Evolutionary conservation across 2,888 invertebrate genomes (phyloP).

Genomic region (Cantharis rufa): DNA sequence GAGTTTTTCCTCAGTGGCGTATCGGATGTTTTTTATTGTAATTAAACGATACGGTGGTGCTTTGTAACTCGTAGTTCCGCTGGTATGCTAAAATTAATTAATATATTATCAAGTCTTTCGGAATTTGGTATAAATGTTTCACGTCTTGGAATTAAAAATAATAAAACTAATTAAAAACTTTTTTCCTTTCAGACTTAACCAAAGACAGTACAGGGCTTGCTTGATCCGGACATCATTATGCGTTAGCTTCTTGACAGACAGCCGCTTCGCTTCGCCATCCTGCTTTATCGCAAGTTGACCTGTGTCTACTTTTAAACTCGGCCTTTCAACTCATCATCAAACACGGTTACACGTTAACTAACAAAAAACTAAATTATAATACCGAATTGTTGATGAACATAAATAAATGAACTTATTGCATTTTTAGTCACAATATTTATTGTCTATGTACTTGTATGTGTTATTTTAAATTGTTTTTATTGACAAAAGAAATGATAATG

Average conservation of each 20-base stretch:
- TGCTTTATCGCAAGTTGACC: conserved; percentile 48
- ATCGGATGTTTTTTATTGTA: background rate
- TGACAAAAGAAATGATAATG: conserved; percentile 41
- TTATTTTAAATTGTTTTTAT: conserved; percentile 24
- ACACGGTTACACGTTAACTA: conserved; percentile 12
- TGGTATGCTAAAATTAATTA: background rate
- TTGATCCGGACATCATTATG: conserved; percentile 47
- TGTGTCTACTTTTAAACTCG: conserved; percentile 29
- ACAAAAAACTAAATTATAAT: conserved; percentile 1
- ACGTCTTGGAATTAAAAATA: background rate
- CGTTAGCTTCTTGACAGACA: conserved; percentile 52
- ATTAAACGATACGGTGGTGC: background rate
- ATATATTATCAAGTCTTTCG: background rate
- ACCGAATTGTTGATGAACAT: conserved; percentile 10
- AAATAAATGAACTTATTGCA: conserved; percentile 20
- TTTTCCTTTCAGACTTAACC: conserved; percentile 39
- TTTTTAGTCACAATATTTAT: conserved; percentile 19
- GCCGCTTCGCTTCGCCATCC: conserved; percentile 56
- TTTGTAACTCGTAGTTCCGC: background rate
- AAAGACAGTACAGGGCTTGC: conserved; percentile 48
- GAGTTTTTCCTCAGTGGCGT: background rate
- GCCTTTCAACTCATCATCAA: conserved; percentile 27
- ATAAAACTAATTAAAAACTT: conserved; percentile 14
- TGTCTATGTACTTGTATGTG: conserved; percentile 20
- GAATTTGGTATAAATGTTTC: background rate